Evolutionary conservation across 2,113 vertebrate species (phyloP), one percentile per base, ranked within the genome.

Genomic region (Geococcyx californianus): DNA sequence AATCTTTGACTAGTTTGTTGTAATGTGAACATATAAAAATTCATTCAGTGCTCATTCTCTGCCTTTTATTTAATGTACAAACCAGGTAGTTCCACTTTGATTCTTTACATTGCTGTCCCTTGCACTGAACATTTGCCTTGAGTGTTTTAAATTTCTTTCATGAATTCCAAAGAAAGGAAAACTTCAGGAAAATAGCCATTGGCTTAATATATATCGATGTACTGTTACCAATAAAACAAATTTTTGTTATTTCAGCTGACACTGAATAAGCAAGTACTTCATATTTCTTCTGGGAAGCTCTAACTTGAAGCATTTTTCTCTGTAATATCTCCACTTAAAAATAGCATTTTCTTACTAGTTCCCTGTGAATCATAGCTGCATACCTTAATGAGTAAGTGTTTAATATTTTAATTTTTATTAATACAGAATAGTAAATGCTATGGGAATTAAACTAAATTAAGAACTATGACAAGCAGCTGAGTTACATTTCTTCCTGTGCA

Each of bases 11-110:
- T 98, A 88, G 96, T 94, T 94, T 96, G 92, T 95, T 98, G 95
- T 97, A 98, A 97, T 95, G 94, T 90, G 94, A 96, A 96, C 95
- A 95, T 97, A 97, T 97, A 97, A 97, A 98, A 97, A 97, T 97
- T 98, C 97, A 98, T 95, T 98, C 95, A 93, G 85, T 84, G 91
- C 78, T 96, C 93, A 97, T 97, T 97, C 96, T 95, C 97, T 97
- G 97, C 94, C 93, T 98, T 98, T 98, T 98, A 97, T 97, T 98
- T 98, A 98, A 98, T 97, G 96, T 96, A 94, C 94, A 95, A 95
- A 97, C 95, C 95, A 92, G 92, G 79, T 90, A 95, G 89, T 88
- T 96, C 84, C 84, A 90, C 94, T 97, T 97, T 97, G 93, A 95
- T 97, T 97, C 95, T 96, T 96, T 97, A 94, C 93, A 93, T 97